These are phyloP conservation scores for Hypena proboscidalis DNA, from an alignment of 2,888 invertebrate genomes.

Conservation along the genomic window DNA sequence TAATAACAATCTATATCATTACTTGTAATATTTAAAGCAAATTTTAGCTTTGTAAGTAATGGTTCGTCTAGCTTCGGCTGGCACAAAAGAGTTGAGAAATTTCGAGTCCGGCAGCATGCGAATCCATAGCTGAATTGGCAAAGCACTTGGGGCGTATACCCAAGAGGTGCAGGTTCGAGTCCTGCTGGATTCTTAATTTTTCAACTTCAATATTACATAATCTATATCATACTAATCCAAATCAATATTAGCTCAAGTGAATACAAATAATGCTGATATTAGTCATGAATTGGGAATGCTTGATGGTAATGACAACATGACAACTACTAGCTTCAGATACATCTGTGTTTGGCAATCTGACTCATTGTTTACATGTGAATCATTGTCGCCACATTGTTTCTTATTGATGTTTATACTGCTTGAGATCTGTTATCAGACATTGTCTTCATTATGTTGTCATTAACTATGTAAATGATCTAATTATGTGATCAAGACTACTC, in stretches of 20 bases:
- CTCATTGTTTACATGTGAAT: conserved; percentile 62
- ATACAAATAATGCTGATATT: conserved; percentile 36
- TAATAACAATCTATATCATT: no score
- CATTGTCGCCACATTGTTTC: conserved; percentile 46
- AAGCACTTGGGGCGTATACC: no score
- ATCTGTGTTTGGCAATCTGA: conserved; percentile 66
- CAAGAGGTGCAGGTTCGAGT: no score
- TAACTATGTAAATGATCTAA: conserved; percentile 44
- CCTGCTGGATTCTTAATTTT: no score
- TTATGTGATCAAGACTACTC: no score
- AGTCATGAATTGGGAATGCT: conserved; percentile 54
- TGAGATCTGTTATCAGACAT: conserved; percentile 32
- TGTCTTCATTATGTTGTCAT: conserved; percentile 48
- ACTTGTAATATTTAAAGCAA: no score
- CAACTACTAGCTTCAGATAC: conserved; percentile 47
- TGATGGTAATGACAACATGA: conserved; percentile 46
- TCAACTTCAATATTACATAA: no score
- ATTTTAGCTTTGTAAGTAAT: no score
- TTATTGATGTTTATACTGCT: conserved; percentile 39
- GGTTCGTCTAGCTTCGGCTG: no score
- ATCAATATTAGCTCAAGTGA: conserved; percentile 52
- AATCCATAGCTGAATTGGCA: no score
- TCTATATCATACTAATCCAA: conserved; percentile 11
- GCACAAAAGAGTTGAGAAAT: no score
- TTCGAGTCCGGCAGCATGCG: no score